These are phyloP conservation scores for Fabriciana adippe DNA, from an alignment of 2,888 invertebrate genomes.

Conservation along the genomic window DNA sequence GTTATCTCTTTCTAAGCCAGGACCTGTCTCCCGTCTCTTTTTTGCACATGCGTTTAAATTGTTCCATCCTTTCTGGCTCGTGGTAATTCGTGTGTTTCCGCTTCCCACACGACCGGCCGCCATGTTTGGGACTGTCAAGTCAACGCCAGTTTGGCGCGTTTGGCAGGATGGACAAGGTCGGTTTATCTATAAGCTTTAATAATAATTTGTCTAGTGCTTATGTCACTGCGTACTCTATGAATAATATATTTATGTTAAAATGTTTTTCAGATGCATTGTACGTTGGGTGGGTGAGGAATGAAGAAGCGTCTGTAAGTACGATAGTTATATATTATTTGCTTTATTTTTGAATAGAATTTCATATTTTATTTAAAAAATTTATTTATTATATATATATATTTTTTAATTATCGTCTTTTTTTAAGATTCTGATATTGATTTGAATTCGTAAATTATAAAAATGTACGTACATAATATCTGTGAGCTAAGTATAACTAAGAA, in stretches of 20 bases:
- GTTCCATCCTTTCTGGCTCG: slow-evolving; percentile 76
- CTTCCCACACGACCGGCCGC: slow-evolving; percentile 78
- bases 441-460: too few relatives aligned
- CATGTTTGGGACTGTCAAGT: slow-evolving; percentile 81
- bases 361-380: too few relatives aligned
- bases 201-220: slow-evolving; percentile 33
- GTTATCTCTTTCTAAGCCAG: slow-evolving; percentile 73
- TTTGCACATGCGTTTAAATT: slow-evolving; percentile 65
- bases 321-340: not conserved
- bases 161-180: slow-evolving; percentile 69
- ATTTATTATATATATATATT: too few relatives aligned
- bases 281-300: slow-evolving; percentile 11
- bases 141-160: slow-evolving; percentile 80
- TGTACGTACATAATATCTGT: too few relatives aligned
- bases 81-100: slow-evolving; percentile 79
- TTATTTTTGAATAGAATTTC: not conserved
- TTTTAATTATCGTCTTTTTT: too few relatives aligned
- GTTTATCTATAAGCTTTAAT: slow-evolving; percentile 56
- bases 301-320: slow-evolving; percentile 23
- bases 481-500: too few relatives aligned
- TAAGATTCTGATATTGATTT: too few relatives aligned
- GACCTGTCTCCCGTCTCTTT: slow-evolving; percentile 74
- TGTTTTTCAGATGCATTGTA: slow-evolving; percentile 43
- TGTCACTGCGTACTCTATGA: slow-evolving; percentile 22
- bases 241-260: slow-evolving; percentile 33